Percentiles rank a stretch among this genome's conserved stretches.
These are phyloP conservation scores for Macaca mulatta DNA, from an alignment of 2,113 vertebrate genomes.

Conservation along the genomic window DNA sequence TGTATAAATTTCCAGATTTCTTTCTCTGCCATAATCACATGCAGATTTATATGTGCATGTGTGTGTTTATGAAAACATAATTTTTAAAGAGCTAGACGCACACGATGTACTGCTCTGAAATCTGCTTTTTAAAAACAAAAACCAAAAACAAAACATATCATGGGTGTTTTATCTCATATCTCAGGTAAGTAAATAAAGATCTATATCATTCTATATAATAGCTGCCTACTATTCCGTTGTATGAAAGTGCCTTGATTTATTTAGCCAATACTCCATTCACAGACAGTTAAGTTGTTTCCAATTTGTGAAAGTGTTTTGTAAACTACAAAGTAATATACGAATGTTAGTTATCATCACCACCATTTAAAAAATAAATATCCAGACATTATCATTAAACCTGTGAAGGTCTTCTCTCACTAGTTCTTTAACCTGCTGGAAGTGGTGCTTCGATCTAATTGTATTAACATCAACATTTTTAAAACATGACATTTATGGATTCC, in stretches of 20 bases:
- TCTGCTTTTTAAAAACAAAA: not conserved
- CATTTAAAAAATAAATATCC: constrained; percentile 48
- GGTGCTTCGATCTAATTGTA: not conserved
- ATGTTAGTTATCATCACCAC: constrained; percentile 25
- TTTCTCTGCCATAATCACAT: not conserved
- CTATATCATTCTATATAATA: not conserved
- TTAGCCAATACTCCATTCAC: constrained; percentile 24
- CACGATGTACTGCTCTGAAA: not conserved
- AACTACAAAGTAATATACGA: constrained; percentile 45
- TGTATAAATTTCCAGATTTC: not conserved
- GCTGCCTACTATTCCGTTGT: not conserved
- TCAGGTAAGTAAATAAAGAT: constrained; percentile 20
- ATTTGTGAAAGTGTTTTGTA: constrained; percentile 57
- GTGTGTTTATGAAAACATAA: not conserved
- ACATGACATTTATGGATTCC: not conserved
- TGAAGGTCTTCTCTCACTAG: not conserved
- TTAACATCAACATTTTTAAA: not conserved
- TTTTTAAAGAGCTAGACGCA: not conserved
- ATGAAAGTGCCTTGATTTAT: constrained; percentile 58
- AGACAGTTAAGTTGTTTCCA: constrained; percentile 30
- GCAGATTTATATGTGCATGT: not conserved
- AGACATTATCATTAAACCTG: not conserved
- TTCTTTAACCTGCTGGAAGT: not conserved
- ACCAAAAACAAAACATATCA: not conserved
- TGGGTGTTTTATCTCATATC: not conserved